Evolutionary conservation across 2,113 vertebrate genomes (phyloP).

Genomic region (Burhinus bistriatus): DNA sequence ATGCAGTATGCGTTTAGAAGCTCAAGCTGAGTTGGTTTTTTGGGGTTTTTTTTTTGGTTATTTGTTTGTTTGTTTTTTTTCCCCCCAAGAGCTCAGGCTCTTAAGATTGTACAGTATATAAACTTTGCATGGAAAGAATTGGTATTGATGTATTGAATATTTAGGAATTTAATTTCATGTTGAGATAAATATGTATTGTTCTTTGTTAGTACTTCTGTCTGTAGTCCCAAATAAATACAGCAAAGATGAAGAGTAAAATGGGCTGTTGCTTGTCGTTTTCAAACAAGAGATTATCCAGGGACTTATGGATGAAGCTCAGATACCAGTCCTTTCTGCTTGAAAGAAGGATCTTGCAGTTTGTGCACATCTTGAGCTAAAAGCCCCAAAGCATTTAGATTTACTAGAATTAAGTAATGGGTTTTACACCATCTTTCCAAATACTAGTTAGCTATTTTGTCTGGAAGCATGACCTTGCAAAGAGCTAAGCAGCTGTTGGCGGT

Average conservation of each 20-base stretch:
- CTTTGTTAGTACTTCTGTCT: not conserved
- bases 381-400: not conserved
- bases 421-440: not conserved
- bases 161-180: not conserved
- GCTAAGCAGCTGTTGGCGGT: not conserved
- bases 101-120: rapidly evolving
- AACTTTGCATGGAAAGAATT: not conserved
- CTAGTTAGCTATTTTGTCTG: not conserved
- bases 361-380: not conserved
- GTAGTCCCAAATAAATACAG: not conserved
- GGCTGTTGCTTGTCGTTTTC: not conserved
- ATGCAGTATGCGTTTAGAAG: not conserved
- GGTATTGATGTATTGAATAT: not conserved
- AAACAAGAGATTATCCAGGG: not conserved
- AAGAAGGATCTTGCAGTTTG: not conserved
- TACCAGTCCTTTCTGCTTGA: not conserved
- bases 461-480: not conserved
- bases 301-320: not conserved
- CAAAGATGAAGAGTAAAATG: not conserved
- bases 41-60: too few species aligned
- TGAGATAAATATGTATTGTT: not conserved
- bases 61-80: too few species aligned
- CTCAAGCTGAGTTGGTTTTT: not conserved
- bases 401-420: not conserved
- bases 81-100: not conserved